A percentile compares a stretch with the other conserved stretches of the same genome.
Evolutionary conservation across 1,140 invertebrate genomes (phyloP).

Genomic region (Parasteatoda tepidariorum): DNA sequence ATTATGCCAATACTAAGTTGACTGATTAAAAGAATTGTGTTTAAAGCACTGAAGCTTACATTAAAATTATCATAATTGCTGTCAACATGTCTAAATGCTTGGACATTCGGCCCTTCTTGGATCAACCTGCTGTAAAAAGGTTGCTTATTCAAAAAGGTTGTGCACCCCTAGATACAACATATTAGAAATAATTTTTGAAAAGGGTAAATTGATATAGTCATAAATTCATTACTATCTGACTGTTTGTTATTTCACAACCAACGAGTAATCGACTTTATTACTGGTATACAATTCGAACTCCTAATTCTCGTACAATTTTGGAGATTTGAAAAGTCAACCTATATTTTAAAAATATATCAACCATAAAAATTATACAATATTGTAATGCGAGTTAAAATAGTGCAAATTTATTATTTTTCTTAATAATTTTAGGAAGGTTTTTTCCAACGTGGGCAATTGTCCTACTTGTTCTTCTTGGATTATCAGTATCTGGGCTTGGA

Average conservation of each 20-base stretch:
- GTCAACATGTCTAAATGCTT: too few relatives aligned
- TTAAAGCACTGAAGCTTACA: too few relatives aligned
- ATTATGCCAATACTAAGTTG: too few relatives aligned
- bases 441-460: constrained; percentile 33
- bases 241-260: background rate
- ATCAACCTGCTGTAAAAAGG: too few relatives aligned
- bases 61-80: too few relatives aligned
- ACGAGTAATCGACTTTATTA: background rate
- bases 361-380: background rate
- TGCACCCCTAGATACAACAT: too few relatives aligned
- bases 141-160: too few relatives aligned
- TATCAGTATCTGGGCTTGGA: background rate
- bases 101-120: too few relatives aligned
- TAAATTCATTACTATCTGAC: too few relatives aligned
- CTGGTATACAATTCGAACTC: background rate
- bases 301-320: background rate
- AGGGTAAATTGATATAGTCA: too few relatives aligned
- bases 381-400: background rate
- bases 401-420: background rate
- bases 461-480: constrained; percentile 14
- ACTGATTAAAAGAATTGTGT: too few relatives aligned
- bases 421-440: constrained; percentile 18
- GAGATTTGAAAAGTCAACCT: background rate
- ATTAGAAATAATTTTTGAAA: too few relatives aligned
- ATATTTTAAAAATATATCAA: background rate